phyloP scores from a whole-genome alignment of 2,797 vertebrate species.

The Sebastes taczanowskii region DNA sequence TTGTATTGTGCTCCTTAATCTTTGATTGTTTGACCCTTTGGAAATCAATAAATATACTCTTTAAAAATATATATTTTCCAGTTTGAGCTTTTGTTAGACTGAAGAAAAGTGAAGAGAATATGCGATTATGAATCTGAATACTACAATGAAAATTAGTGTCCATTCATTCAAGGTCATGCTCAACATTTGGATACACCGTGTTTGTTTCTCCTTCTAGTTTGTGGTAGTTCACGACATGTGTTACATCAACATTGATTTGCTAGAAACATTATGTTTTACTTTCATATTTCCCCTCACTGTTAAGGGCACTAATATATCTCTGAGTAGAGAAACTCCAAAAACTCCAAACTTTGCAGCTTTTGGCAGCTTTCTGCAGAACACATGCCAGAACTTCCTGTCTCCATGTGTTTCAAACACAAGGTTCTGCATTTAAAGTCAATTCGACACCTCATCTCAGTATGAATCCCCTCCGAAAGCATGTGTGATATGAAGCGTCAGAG shows the following conservation, averaged over 20 bases:
- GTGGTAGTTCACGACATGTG: not conserved
- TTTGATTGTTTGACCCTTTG: no score
- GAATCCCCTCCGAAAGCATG: constrained; percentile 71
- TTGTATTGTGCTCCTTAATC: no score
- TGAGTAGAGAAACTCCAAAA: constrained; percentile 29
- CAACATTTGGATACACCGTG: not conserved
- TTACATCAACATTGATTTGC: constrained; percentile 8
- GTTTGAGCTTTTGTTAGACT: not conserved
- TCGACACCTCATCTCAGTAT: constrained; percentile 77
- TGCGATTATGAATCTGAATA: not conserved
- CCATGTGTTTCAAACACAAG: constrained; percentile 67
- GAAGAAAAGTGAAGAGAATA: not conserved
- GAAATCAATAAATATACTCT: no score
- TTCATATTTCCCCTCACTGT: constrained; percentile 2
- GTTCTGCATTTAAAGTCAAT: constrained; percentile 80
- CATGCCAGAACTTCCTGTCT: constrained; percentile 60
- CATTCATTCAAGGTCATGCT: constrained; percentile 6
- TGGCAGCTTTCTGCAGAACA: constrained; percentile 58
- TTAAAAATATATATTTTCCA: not conserved
- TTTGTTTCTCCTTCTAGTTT: not conserved
- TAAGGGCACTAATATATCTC: constrained; percentile 24
- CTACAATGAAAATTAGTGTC: not conserved
- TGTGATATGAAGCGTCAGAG: constrained; percentile 71
- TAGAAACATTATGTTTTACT: not conserved
- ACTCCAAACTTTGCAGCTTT: constrained; percentile 66